Evolutionary conservation across 2,113 vertebrate genomes (phyloP), one percentile per base, ranked within the genome.

Genomic region (Myotis lucifugus): DNA sequence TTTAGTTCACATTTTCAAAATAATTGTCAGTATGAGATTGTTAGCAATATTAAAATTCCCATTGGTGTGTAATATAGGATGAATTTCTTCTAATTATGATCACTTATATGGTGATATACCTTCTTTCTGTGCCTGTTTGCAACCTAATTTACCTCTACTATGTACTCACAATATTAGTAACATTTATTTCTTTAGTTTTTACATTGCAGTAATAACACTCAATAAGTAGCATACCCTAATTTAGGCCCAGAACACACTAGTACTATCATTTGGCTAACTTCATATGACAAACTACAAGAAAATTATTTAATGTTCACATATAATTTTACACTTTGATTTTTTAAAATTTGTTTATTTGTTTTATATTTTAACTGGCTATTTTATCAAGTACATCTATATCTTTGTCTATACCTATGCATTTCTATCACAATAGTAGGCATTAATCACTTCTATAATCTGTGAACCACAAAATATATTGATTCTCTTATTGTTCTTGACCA

Each of bases 1-100:
- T n/a, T 32, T 17, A 59, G 17, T 78, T 64, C 10, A 81, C 6
- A 70, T 42, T 93, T 97, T 93, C 6, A 78, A 93, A 72, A 66
- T 61, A 69, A 40, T 34, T 88, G 8, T 79, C 52, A 6, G 0
- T 46, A 37, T n/a, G 84, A 10, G 46, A 74, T 40, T 29, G 52
- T 87, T 61, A 84, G n/a, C 23, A 86, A 85, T 70, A 40, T 79
- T 73, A 87, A 66, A 91, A 74, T 95, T 6, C 6, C 42, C 5
- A 77, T 37, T 81, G 48, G 1, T n/a, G 29, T 3, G 50, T n/a
- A 5, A 3, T 74, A 2, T 29, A 61, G 19, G 6, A 34, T 3
- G 23, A 1, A 56, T 61, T 73, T 88, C 25, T 81, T 81, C 61
- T 32, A 29, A 40, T 83, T 89, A 18, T 9, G 37, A 18, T 81